Base-by-base conservation (phyloP, 1,140 invertebrate genomes). In the Carposina sasakii region DNA sequence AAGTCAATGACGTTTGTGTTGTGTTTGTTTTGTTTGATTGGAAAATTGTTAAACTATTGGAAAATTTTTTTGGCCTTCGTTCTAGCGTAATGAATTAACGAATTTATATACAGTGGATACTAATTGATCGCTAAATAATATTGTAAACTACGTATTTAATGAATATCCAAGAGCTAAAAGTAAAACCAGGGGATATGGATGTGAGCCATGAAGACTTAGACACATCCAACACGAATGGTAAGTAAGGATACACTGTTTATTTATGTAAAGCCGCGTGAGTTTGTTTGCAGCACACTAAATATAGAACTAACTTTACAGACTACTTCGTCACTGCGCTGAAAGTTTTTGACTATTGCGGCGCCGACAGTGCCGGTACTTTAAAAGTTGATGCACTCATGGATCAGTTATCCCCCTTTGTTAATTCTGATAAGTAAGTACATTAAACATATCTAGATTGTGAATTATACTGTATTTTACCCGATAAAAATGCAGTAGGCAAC, bases 271-370 rank as follows among this genome's bases (percentile, higher is more conserved):
- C 23, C 66, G 74, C 75, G 69, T 73, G 74, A 75, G 76, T 78
- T 60, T 63, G 41, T 41, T 60, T 64, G 54, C 50, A 55, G 55
- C 42, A 49, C 42, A 67, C 51, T 51, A 43, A 57, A 44, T 61
- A 54, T 54, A 64, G 59, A 55, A 57, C 66, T 67, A 52, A 53
- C 51, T 65, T 82, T 75, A 46, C 66, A 83, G 79, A 78, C 47
- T 81, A 75, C 58, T 67, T 70, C 43, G 68, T 73, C 51, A 79
- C 76, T 20, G 79, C 79, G 17, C 57, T 70, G 10, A 71, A 79
- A 44, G 78, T 83, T 51, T 83, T 83, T 67, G 69, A 83, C 28
- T 79, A 69, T 52, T 83, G 74, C 45, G 74, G 72, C 31, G 71
- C 57, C 2, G 65, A 79, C 23, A 74, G 52, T 47, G 56, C 63